Base-by-base conservation (phyloP, 2,797 vertebrate species). In the Psittacula derbiana region DNA sequence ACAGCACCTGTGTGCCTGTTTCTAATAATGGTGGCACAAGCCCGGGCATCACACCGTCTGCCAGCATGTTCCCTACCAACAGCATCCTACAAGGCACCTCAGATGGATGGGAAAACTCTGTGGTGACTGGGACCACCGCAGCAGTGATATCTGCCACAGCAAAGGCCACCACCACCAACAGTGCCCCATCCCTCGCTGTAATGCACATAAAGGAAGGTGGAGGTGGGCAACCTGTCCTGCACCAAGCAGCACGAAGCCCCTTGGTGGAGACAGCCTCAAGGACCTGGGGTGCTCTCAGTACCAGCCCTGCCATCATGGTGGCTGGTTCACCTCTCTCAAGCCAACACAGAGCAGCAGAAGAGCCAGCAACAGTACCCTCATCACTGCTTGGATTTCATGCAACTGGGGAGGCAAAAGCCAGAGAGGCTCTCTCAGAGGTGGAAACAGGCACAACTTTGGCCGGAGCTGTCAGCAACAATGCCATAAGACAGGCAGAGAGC, bases 131-230 rank as follows among this genome's bases (percentile, higher is more conserved):
- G 4, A 16, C 43, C 64, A 50, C 78, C 6, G 1, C 71, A 47
- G 61, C 44, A 3, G 1, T 19, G 24, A 24, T 25, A 0, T 19
- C 69, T 57, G 31, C 71, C 67, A 10, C 4, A 1, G n/a, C 8
- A 6, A 3, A 3, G 43, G 36, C 64, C 62, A 44, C 27, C 62
- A 81, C 40, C 43, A 53, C 38, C 80, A 72, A 30, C 55, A 62
- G 24, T 11, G 25, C 36, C 47, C 43, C 11, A 16, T 33, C 62
- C 43, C 9, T 11, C 0, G 1, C 40, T 58, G 47, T 73, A 20
- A 89, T 4, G 0, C 41, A 11, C 0, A 1, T 40, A 0, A 1
- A 82, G 46, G n/a, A n/a, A 38, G 44, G 16, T 0, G 0, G n/a
- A 87, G 33, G 8, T 2, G 10, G 20, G 25, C 62, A 1, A 40